Evolutionary conservation across 2,113 vertebrate genomes (phyloP), one percentile per base, ranked within the genome.

Genomic region (Anoplopoma fimbria): DNA sequence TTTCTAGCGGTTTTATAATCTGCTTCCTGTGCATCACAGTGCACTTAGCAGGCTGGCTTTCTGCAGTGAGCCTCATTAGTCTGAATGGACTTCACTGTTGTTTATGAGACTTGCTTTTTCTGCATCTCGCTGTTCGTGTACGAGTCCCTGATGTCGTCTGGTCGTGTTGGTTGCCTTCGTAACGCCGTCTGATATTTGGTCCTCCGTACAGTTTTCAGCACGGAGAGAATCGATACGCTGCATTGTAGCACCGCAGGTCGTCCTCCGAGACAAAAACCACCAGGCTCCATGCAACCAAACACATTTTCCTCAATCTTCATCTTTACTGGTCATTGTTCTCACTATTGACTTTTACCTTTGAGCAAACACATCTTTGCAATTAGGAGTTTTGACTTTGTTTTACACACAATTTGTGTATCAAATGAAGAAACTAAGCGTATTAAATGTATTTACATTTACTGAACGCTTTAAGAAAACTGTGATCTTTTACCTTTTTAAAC

Each of bases 1-100:
- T 45, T 57, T 70, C 14, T 31, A 58, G 64, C 21, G n/a, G 23
- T 64, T 4, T 51, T 61, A 38, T 68, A 33, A 73, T 78, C 15
- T 31, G 25, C 33, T 33, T 63, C 17, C 40, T 29, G 14, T 79
- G 25, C 60, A 68, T 51, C 42, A 17, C 45, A 14, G 42, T n/a
- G 40, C 2, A 8, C 55, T 70, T 17, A 21, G 2, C 36, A 13
- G 45, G 36, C 10, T 42, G 45, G 36, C 42, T 64, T 65, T 33
- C 9, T 33, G 53, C 55, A 23, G 25, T 6, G 71, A 71, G 10
- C 14, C 42, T 51, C 64, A 40, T 75, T 60, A 64, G 58, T 15
- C 40, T 8, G 13, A 13, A 73, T 49, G 8, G 27, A 61, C 68
- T 36, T 9, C 21, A 3, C 23, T 61, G 63, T 82, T 75, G 57